phyloP scores from a whole-genome alignment of 2,888 invertebrate genomes.

The Nudaria mundana region DNA sequence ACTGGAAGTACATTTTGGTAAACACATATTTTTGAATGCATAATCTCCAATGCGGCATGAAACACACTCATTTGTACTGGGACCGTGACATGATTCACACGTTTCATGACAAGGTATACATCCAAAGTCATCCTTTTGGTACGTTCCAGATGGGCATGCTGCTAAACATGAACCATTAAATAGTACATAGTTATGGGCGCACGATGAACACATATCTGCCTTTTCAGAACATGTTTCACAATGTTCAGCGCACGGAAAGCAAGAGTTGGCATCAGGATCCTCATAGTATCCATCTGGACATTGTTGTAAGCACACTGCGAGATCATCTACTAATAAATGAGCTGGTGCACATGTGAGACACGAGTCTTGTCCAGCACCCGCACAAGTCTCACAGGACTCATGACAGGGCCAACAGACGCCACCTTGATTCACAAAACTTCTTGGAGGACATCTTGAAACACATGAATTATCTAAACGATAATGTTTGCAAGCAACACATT shows the following conservation, averaged over 20 bases:
- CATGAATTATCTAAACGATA: constrained; percentile 92
- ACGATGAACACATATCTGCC: constrained; percentile 92
- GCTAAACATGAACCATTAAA: constrained; percentile 92
- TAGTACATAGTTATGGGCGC: constrained; percentile 92
- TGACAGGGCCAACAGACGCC: constrained; percentile 93
- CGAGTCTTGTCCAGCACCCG: constrained; percentile 92
- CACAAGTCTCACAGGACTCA: constrained; percentile 93
- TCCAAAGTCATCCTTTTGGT: constrained; percentile 92
- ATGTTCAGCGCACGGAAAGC: constrained; percentile 92
- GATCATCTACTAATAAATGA: constrained; percentile 90
- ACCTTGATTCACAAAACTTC: constrained; percentile 90
- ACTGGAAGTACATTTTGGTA: constrained; percentile 86
- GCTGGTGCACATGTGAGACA: constrained; percentile 92
- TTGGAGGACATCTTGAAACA: constrained; percentile 90
- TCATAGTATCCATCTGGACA: constrained; percentile 95
- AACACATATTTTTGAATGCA: constrained; percentile 86
- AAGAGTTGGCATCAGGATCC: constrained; percentile 88
- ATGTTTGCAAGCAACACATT: constrained; percentile 91
- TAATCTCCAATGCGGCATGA: constrained; percentile 88
- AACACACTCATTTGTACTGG: constrained; percentile 88
- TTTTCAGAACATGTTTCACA: constrained; percentile 92
- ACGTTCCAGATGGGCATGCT: constrained; percentile 90
- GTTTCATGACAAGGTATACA: constrained; percentile 89
- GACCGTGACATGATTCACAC: constrained; percentile 91
- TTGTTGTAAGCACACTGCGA: constrained; percentile 92